phyloP scores from a whole-genome alignment of 2,113 vertebrate genomes.

The Pipa parva region DNA sequence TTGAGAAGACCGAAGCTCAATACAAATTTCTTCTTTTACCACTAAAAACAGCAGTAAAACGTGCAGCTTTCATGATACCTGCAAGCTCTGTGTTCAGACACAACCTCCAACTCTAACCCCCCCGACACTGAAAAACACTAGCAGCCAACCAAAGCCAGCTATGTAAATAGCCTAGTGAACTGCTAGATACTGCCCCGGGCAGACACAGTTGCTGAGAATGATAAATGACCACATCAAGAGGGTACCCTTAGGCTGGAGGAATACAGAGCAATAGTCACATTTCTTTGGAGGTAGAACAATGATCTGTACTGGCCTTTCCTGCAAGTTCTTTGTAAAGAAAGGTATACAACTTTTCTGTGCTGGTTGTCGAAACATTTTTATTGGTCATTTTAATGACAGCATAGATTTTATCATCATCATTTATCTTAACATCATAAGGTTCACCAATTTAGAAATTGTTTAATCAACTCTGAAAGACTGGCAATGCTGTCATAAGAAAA shows the following conservation, averaged over 20 bases:
- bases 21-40: neutral
- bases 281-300: neutral
- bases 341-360: slow-evolving; percentile 22
- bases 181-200: neutral
- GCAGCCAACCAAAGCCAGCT: slow-evolving; percentile 27
- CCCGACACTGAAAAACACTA: neutral
- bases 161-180: slow-evolving; percentile 22
- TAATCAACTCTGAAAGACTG: no score
- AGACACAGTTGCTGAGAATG: neutral
- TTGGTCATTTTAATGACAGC: neutral
- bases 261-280: neutral
- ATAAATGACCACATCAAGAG: slow-evolving; percentile 26
- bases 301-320: neutral
- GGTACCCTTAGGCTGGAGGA: slow-evolving; percentile 8
- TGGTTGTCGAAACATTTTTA: neutral
- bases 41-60: neutral
- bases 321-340: slow-evolving; percentile 3
- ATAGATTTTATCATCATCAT: neutral
- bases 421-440: no score
- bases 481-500: no score
- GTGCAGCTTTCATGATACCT: slow-evolving; percentile 23
- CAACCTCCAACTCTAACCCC: neutral
- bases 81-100: neutral
- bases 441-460: no score
- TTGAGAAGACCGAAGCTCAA: neutral